Percentiles rank a stretch among this genome's conserved stretches.
Evolutionary conservation across 2,888 invertebrate species (phyloP).

Genomic region (Conchocele bisecta): DNA sequence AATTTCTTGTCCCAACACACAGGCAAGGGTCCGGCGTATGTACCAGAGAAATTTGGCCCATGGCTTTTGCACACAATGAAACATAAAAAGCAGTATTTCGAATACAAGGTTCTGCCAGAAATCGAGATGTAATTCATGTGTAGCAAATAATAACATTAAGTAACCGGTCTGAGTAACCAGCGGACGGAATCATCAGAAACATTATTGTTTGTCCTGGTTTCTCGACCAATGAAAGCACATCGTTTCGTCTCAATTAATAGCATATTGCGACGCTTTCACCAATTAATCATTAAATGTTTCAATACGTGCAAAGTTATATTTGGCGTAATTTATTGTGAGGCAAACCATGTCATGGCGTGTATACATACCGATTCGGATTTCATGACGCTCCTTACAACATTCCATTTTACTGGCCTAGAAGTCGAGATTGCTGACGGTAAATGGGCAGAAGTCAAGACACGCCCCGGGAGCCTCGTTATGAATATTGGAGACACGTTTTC

Average conservation of each 20-base stretch:
- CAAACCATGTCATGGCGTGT: too few species aligned
- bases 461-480: constrained; percentile 63
- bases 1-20: constrained; percentile 26
- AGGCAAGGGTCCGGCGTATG: neutral
- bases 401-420: constrained; percentile 59
- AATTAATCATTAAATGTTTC: too few species aligned
- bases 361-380: constrained; percentile 64
- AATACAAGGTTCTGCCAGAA: neutral
- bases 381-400: constrained; percentile 59
- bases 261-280: too few species aligned
- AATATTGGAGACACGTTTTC: constrained; percentile 67
- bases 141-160: too few species aligned
- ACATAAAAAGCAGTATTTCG: neutral
- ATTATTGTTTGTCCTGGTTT: too few species aligned
- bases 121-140: too few species aligned
- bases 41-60: constrained; percentile 18
- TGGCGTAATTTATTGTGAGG: too few species aligned
- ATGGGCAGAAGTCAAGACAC: constrained; percentile 58
- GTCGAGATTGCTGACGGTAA: constrained; percentile 45
- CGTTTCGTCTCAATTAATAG: too few species aligned
- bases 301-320: too few species aligned
- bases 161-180: too few species aligned
- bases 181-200: too few species aligned
- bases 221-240: too few species aligned
- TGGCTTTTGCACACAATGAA: constrained; percentile 26